Evolutionary conservation across 2,797 vertebrate genomes (phyloP).

Genomic region (Scolopax rusticola): DNA sequence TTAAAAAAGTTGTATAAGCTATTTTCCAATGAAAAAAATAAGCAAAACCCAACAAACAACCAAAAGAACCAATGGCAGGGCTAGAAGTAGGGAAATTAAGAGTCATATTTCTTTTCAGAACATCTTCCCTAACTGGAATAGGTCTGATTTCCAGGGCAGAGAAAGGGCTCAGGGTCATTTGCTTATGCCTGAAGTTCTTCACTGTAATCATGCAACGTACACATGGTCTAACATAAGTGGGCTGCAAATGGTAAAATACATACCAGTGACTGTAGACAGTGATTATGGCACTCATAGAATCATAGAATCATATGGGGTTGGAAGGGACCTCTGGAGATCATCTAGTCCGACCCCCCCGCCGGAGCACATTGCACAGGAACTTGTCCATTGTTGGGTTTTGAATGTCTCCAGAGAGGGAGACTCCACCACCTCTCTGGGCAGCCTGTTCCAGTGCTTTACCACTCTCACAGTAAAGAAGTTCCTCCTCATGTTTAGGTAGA

Average conservation of each 20-base stretch:
- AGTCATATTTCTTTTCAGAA: not conserved
- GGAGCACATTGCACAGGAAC: no score
- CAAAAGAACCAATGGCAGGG: not conserved
- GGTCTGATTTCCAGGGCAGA: not conserved
- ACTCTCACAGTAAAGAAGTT: no score
- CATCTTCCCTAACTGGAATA: not conserved
- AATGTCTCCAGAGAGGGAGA: no score
- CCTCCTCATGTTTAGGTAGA: no score
- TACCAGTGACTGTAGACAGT: not conserved
- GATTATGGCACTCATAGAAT: not conserved
- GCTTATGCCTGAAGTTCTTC: not conserved
- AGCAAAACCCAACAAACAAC: not conserved
- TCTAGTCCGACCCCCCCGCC: no score
- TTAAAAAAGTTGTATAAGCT: not conserved
- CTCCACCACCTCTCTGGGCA: no score
- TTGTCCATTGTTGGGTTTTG: no score
- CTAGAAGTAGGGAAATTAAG: not conserved
- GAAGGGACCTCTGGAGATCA: no score
- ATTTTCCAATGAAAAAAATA: not conserved
- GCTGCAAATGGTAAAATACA: not conserved
- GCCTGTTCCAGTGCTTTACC: no score
- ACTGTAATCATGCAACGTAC: not conserved
- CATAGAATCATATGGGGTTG: no score
- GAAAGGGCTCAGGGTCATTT: not conserved
- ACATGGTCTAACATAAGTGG: not conserved